These are phyloP conservation scores for Nasonovia ribisnigri DNA, from an alignment of 2,888 invertebrate genomes.

Conservation along the genomic window DNA sequence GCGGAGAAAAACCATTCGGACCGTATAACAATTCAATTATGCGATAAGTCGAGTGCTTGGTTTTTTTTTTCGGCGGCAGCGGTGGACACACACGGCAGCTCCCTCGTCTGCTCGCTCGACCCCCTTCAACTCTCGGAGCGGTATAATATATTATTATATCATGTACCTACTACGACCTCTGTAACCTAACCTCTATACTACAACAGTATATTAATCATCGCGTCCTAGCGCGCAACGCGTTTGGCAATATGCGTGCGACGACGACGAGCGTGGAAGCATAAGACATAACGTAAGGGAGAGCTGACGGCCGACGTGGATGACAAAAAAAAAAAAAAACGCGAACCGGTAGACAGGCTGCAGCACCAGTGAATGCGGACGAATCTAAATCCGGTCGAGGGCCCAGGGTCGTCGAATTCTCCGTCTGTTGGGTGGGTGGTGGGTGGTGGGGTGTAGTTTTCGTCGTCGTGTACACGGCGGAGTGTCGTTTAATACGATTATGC, in stretches of 20 bases:
- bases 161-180: neutral
- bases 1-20: slow-evolving; percentile 8
- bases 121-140: neutral
- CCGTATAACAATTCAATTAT: slow-evolving; percentile 28
- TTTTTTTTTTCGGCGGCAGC: neutral
- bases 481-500: slow-evolving; percentile 37
- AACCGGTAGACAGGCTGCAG: neutral
- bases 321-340: neutral
- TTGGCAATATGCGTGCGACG: slow-evolving; percentile 19
- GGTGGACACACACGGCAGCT: neutral
- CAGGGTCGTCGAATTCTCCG: neutral
- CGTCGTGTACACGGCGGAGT: neutral
- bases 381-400: neutral
- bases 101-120: neutral
- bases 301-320: neutral
- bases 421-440: neutral
- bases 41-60: neutral
- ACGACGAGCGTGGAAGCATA: neutral
- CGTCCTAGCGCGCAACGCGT: neutral
- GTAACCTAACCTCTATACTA: neutral
- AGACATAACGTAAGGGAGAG: neutral
- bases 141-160: neutral
- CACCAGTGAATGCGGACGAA: neutral
- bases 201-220: slow-evolving; percentile 14
- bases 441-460: neutral